Conservation (phyloP, 2,888 invertebrate genomes). For the Cyclophora punctaria region DNA sequence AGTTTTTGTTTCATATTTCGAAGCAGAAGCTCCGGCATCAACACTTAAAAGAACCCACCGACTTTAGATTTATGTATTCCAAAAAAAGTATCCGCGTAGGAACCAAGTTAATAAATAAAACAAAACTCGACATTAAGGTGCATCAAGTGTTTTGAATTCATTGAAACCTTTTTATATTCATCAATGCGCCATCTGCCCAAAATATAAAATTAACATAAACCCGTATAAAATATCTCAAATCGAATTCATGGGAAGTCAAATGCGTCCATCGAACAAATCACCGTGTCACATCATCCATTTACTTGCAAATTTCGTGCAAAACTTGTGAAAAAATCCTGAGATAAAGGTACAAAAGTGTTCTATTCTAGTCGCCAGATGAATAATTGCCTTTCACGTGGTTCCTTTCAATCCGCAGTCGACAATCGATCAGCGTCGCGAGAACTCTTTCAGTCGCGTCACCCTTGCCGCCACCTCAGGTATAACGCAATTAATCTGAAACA, state of each 20-base stretch:
- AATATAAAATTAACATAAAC: conserved; percentile 25
- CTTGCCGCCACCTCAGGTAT: conserved; percentile 69
- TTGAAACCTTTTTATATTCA: neutral
- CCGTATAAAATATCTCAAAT: conserved; percentile 32
- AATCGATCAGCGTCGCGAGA: conserved; percentile 71
- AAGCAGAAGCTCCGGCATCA: no score
- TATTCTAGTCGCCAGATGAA: conserved; percentile 75
- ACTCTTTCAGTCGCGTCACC: conserved; percentile 73
- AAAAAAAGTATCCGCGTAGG: no score
- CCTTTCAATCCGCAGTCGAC: conserved; percentile 70
- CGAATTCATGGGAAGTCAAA: conserved; percentile 59
- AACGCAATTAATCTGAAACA: conserved; percentile 74
- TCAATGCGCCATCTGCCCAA: conserved; percentile 10
- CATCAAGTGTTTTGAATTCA: no score
- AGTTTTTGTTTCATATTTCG: conserved; percentile 24
- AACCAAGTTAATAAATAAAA: conserved; percentile 4
- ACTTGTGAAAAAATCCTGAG: conserved; percentile 64
- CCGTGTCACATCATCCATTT: conserved; percentile 69
- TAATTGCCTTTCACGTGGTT: conserved; percentile 73
- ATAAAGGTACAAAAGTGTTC: conserved; percentile 74
- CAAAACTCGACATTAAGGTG: no score
- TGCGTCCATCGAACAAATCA: conserved; percentile 61
- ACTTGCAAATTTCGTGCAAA: conserved; percentile 74
- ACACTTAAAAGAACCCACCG: no score
- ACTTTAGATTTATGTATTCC: no score